Evolutionary conservation across 2,888 invertebrate genomes (phyloP).

Genomic region (Meganola albula): DNA sequence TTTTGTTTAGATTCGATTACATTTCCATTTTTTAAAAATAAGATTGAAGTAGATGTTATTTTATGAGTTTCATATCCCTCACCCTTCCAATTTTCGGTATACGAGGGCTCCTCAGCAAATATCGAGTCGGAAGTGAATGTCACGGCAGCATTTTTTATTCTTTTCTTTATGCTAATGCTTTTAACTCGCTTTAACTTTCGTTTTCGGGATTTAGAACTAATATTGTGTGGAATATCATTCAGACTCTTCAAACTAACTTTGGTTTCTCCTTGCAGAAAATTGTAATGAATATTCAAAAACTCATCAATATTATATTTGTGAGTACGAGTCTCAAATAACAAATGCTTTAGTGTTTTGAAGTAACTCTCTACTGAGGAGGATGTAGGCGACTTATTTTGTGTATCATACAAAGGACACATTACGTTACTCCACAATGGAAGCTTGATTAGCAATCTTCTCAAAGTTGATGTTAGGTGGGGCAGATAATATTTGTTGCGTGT

Average conservation of each 20-base stretch:
- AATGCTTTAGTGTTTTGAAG: constrained; percentile 3
- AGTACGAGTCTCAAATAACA: constrained; percentile 3
- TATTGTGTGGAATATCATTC: constrained; percentile 8
- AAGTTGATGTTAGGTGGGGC: constrained; percentile 3
- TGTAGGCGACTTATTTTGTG: constrained; percentile 4
- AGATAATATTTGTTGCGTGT: constrained; percentile 2
- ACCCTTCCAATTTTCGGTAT: constrained; percentile 13
- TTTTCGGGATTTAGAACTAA: constrained; percentile 12
- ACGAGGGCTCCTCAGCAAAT: constrained; percentile 13
- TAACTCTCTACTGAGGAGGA: constrained; percentile 2
- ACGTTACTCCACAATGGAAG: constrained; percentile 2
- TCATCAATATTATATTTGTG: constrained; percentile 4
- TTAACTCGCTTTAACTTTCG: constrained; percentile 12
- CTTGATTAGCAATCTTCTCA: constrained; percentile 3
- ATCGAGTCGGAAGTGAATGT: constrained; percentile 12
- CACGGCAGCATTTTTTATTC: constrained; percentile 11
- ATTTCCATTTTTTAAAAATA: constrained; percentile 13
- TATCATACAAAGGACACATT: constrained; percentile 2
- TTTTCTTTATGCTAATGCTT: constrained; percentile 10
- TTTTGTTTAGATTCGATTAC: constrained; percentile 10
- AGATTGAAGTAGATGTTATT: constrained; percentile 11
- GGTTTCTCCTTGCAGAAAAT: constrained; percentile 3
- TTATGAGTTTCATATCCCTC: constrained; percentile 13
- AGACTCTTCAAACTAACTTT: constrained; percentile 4
- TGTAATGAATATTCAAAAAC: constrained; percentile 5